A percentile compares a stretch with the other conserved stretches of the same genome.
phyloP scores from a whole-genome alignment of 1,140 invertebrate species.

The Drosophila micromelanica region DNA sequence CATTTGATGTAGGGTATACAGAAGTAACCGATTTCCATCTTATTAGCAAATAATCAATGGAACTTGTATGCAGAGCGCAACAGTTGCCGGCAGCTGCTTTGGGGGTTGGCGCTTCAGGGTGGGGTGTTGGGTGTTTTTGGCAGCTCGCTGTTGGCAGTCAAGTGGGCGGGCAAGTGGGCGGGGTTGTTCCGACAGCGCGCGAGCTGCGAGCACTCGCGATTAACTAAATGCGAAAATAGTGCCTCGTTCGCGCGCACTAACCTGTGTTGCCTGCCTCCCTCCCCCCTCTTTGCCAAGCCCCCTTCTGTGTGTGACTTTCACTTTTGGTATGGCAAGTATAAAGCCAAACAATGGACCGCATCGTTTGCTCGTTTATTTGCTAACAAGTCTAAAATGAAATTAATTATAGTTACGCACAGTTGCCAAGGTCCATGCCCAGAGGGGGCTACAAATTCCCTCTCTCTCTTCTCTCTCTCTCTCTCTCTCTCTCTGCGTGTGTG shows the following conservation, averaged over 20 bases:
- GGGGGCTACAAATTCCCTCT: not conserved
- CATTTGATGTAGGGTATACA: not conserved
- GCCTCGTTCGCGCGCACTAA: not conserved
- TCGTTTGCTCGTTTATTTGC: conserved; percentile 82
- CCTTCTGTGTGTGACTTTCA: conserved; percentile 7
- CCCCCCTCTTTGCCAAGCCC: not conserved
- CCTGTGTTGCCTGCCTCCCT: not conserved
- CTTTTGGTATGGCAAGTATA: conserved; percentile 28
- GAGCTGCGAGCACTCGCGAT: not conserved
- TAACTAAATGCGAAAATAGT: not conserved
- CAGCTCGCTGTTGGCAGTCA: not conserved
- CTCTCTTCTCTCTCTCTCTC: too few relatives aligned
- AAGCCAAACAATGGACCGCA: conserved; percentile 61
- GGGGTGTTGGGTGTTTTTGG: too few relatives aligned
- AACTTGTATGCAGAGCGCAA: not conserved
- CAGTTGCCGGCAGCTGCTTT: not conserved
- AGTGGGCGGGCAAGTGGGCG: conserved; percentile 3
- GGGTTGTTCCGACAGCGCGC: not conserved
- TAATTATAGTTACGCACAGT: conserved; percentile 81
- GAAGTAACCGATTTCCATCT: not conserved
- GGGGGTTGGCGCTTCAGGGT: too few relatives aligned
- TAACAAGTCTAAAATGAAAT: conserved; percentile 82
- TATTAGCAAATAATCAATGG: conserved; percentile 11
- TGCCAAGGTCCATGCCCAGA: conserved; percentile 46
- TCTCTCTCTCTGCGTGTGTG: too few relatives aligned